Base-by-base conservation (phyloP, 2,888 invertebrate genomes). In the Dryomyza anilis region DNA sequence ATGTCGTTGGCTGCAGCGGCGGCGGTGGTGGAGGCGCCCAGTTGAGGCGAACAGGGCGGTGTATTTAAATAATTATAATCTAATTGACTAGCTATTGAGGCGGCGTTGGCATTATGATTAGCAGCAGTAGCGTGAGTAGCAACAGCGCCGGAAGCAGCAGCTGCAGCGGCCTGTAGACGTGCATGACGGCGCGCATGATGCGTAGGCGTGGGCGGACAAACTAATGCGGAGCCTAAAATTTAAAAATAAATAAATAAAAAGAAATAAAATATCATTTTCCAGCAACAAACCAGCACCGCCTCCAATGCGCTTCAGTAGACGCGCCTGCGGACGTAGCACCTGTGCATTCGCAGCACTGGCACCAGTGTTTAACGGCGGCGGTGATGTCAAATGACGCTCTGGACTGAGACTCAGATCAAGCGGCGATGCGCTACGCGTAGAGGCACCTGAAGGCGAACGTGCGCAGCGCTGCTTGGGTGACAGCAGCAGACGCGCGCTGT, bases 181-280 rank as follows among this genome's bases (percentile, higher is more conserved):
- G 76, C 74, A 71, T 89, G 86, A 53, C 89, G 87, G 46, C 91
- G 85, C 1, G 93, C 91, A 76, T 93, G 93, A 81, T 94, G 94
- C 0, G 94, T 94, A 0, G 94, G 94, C 0, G 94, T 94, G 0
- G 94, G 94, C 3, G 94, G 94, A 76, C 94, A 94, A 69, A 93
- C 89, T 0, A 90, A 87, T 46, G 85, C 83, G 16, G 29, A 4
- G 10, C 52, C 48, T 56, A 45, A 48, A 50, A 43, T 10, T 25
- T 21, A n/a, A n/a, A 29, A 30, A 19, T 2, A 56, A 63, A 43
- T 33, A n/a, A 57, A 25, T 23, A 14, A 36, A 7, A 43, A 19
- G n/a, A n/a, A n/a, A n/a, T n/a, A n/a, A n/a, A n/a, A n/a, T n/a
- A n/a, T n/a, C n/a, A n/a, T n/a, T n/a, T n/a, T n/a, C n/a, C n/a